phyloP scores from a whole-genome alignment of 2,113 vertebrate species.

The Pachycephala philippinensis region DNA sequence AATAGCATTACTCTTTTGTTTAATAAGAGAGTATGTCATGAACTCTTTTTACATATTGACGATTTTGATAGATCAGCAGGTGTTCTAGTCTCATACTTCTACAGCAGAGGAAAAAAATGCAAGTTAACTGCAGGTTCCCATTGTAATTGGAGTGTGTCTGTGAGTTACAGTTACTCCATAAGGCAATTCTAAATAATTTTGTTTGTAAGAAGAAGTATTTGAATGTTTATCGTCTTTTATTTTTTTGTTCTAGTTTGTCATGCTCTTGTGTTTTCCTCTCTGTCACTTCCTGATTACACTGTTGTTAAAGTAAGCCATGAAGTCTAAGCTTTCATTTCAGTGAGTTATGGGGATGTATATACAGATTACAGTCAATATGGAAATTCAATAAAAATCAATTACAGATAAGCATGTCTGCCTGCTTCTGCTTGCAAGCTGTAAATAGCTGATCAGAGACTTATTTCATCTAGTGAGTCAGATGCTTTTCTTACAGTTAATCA shows the following conservation, averaged over 20 bases:
- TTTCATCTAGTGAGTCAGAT: not conserved
- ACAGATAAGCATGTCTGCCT: not conserved
- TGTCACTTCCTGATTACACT: not conserved
- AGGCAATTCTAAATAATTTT: not conserved
- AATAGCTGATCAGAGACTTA: not conserved
- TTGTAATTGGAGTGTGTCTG: not conserved
- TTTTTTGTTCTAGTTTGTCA: not conserved
- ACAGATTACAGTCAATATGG: not conserved
- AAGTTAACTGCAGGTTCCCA: not conserved
- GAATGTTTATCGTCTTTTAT: not conserved
- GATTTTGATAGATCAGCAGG: not conserved
- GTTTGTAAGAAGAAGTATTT: not conserved
- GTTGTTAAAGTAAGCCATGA: not conserved
- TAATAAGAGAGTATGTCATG: not conserved
- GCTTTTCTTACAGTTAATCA: not conserved
- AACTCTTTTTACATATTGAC: not conserved
- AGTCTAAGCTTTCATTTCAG: not conserved
- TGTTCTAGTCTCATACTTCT: not conserved
- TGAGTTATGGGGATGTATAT: not conserved
- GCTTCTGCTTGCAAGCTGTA: not conserved
- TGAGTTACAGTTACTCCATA: not conserved
- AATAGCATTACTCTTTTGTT: not conserved
- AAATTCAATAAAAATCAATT: conserved; percentile 1
- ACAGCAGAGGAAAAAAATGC: not conserved
- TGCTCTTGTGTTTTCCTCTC: not conserved